These are phyloP conservation scores for Magallana nippona DNA, from an alignment of 2,888 invertebrate species.

Conservation along the genomic window DNA sequence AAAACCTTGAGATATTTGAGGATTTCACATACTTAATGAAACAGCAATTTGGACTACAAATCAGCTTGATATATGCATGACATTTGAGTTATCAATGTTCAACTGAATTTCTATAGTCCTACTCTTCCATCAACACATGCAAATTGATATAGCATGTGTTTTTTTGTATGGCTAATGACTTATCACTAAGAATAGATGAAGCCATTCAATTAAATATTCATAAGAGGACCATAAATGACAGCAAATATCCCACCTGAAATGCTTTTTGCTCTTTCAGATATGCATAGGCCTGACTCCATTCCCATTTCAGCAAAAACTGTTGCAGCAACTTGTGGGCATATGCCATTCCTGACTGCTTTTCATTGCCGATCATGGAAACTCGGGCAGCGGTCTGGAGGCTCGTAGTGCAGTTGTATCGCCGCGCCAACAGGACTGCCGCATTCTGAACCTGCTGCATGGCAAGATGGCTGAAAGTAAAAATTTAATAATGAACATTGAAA, in stretches of 20 bases:
- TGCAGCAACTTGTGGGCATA: conserved; percentile 72
- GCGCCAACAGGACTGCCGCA: conserved; percentile 84
- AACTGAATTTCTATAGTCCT: too few relatives aligned
- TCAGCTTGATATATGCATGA: too few relatives aligned
- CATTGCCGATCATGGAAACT: conserved; percentile 81
- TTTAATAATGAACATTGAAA: background rate
- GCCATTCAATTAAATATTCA: background rate
- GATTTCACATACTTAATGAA: too few relatives aligned
- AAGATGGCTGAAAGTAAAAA: conserved; percentile 80
- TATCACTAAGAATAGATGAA: background rate
- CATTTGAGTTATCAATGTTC: too few relatives aligned
- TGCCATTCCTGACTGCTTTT: conserved; percentile 69
- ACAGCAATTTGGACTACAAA: too few relatives aligned
- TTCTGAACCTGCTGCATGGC: conserved; percentile 83
- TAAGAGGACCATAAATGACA: background rate
- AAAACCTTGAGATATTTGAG: too few relatives aligned
- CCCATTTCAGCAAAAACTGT: conserved; percentile 67
- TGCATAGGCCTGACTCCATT: conserved; percentile 71
- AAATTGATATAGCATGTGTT: too few relatives aligned
- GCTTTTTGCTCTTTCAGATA: conserved; percentile 66
- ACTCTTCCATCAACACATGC: too few relatives aligned
- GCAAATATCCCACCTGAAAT: conserved; percentile 64
- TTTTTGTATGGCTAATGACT: too few relatives aligned
- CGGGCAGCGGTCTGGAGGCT: conserved; percentile 84
- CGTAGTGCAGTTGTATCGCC: conserved; percentile 81